Percentiles rank a stretch among this genome's conserved stretches.
Conservation (phyloP, 2,888 invertebrate genomes). For the Caenorhabditis imperialis region DNA sequence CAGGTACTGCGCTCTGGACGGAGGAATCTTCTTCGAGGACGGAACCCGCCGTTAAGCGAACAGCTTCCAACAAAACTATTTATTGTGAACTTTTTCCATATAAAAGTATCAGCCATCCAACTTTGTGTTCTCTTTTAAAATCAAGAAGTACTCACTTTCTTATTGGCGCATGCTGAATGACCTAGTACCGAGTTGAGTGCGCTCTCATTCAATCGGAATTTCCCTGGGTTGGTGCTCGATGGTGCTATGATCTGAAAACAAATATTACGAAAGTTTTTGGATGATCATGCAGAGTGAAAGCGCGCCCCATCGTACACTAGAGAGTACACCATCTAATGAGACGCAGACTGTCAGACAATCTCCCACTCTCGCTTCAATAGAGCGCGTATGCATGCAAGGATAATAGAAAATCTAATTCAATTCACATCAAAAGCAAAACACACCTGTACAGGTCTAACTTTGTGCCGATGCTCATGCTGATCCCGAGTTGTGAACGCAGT, state of each 20-base stretch:
- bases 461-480: slow-evolving; percentile 75
- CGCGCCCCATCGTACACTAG: too few relatives aligned
- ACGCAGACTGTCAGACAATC: too few relatives aligned
- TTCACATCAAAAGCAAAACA: too few relatives aligned
- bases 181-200: slow-evolving; percentile 74
- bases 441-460: slow-evolving; percentile 75
- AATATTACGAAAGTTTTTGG: background rate
- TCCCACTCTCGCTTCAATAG: too few relatives aligned
- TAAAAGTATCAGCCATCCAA: slow-evolving; percentile 31
- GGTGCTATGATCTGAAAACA: slow-evolving; percentile 67
- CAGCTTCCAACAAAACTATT: slow-evolving; percentile 27
- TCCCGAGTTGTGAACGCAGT: slow-evolving; percentile 70
- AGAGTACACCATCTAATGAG: too few relatives aligned
- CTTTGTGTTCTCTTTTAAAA: background rate
- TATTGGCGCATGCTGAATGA: slow-evolving; percentile 73
- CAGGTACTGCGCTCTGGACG: slow-evolving; percentile 67
- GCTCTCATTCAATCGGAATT: slow-evolving; percentile 74
- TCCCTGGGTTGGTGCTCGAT: slow-evolving; percentile 65
- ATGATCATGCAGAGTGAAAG: too few relatives aligned
- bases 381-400: too few relatives aligned
- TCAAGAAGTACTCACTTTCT: slow-evolving; percentile 69
- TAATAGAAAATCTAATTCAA: too few relatives aligned
- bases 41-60: slow-evolving; percentile 72
- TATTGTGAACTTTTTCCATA: slow-evolving; percentile 43
- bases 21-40: slow-evolving; percentile 77